A percentile compares a stretch with the other conserved stretches of the same genome.
These are phyloP conservation scores for Trogon surrucura DNA, from an alignment of 2,113 vertebrate species.

Conservation along the genomic window DNA sequence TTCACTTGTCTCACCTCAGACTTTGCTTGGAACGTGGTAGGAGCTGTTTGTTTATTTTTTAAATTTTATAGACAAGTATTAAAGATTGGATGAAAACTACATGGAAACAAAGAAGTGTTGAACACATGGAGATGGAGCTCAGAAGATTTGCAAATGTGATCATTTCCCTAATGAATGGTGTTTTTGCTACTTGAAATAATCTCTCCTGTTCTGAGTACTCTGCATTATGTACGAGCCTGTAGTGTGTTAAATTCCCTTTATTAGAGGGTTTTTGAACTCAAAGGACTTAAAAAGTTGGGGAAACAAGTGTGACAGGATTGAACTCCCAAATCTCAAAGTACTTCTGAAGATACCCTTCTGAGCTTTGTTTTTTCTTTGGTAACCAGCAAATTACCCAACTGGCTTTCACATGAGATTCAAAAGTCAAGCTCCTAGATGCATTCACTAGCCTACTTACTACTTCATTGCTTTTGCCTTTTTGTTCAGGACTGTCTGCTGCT, in stretches of 20 bases:
- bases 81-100: conserved; percentile 86
- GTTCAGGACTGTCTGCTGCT: not conserved
- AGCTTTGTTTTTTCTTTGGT: not conserved
- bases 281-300: conserved; percentile 36
- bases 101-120: conserved; percentile 87
- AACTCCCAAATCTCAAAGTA: conserved; percentile 26
- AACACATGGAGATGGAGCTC: conserved; percentile 87
- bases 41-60: conserved; percentile 63
- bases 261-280: conserved; percentile 49
- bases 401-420: not conserved
- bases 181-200: conserved; percentile 52
- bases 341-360: conserved; percentile 41
- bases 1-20: not conserved
- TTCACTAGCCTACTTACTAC: not conserved
- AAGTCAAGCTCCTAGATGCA: not conserved
- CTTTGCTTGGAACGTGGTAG: conserved; percentile 12
- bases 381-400: not conserved
- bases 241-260: conserved; percentile 56
- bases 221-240: conserved; percentile 45
- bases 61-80: conserved; percentile 80
- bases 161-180: conserved; percentile 44
- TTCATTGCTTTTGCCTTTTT: not conserved
- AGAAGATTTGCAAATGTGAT: conserved; percentile 84
- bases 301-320: conserved; percentile 42
- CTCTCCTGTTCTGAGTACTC: conserved; percentile 49